phyloP scores from a whole-genome alignment of 1,140 invertebrate species.

The Uloborus diversus region DNA sequence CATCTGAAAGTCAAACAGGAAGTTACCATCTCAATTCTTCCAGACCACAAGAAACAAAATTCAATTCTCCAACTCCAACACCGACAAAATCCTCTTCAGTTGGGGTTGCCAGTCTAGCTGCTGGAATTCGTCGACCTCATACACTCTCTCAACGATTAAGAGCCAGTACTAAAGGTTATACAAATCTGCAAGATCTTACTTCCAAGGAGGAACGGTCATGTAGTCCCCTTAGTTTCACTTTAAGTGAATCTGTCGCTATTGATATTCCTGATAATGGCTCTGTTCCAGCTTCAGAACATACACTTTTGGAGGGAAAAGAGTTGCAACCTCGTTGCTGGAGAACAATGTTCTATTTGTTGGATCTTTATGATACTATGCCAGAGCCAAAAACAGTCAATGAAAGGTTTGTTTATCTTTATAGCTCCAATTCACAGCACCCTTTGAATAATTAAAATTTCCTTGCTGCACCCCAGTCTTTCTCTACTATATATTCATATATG shows the following conservation, averaged over 20 bases:
- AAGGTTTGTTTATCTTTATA: no score
- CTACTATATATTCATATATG: no score
- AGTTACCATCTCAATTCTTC: conserved; percentile 51
- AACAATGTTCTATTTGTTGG: conserved; percentile 90
- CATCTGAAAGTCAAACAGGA: conserved; percentile 57
- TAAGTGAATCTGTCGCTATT: conserved; percentile 64
- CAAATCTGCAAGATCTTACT: conserved; percentile 57
- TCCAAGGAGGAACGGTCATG: conserved; percentile 43
- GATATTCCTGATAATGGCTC: conserved; percentile 65
- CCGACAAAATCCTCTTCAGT: conserved; percentile 28
- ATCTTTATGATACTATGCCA: conserved; percentile 92
- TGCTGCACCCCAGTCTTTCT: no score
- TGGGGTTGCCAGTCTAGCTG: conserved; percentile 36
- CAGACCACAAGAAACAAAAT: conserved; percentile 25
- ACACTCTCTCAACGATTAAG: conserved; percentile 55
- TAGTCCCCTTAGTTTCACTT: conserved; percentile 57
- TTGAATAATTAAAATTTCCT: no score
- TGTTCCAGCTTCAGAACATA: conserved; percentile 63
- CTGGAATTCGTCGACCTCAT: conserved; percentile 54
- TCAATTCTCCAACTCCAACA: conserved; percentile 37
- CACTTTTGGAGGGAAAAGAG: conserved; percentile 66
- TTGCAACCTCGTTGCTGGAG: conserved; percentile 88
- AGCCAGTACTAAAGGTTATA: conserved; percentile 57
- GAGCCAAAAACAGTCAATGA: conserved; percentile 89
- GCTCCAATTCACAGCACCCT: no score